Evolutionary conservation across 2,113 vertebrate species (phyloP).

Genomic region (Machaerirhynchus nigripectus): DNA sequence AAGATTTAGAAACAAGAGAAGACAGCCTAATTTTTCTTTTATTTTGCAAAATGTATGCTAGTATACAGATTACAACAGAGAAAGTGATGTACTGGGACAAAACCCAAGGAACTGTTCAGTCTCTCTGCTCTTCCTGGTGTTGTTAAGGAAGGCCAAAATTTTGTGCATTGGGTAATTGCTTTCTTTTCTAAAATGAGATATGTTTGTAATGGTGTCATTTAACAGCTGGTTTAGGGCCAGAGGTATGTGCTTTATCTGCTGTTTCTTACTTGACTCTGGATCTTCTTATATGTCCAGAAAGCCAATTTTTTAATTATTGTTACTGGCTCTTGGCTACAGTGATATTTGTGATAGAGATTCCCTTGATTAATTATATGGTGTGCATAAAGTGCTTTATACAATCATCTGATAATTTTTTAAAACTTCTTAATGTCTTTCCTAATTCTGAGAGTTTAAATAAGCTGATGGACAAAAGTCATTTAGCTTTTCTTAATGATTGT

Average conservation of each 20-base stretch:
- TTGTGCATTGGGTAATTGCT: not conserved
- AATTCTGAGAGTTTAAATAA: not conserved
- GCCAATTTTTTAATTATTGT: not conserved
- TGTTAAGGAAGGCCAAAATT: not conserved
- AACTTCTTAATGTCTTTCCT: not conserved
- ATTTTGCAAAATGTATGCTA: not conserved
- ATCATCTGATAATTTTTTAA: not conserved
- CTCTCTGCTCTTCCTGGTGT: not conserved
- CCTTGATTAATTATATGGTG: not conserved
- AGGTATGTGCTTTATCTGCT: not conserved
- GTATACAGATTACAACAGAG: not conserved
- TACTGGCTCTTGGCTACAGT: not conserved
- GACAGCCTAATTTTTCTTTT: not conserved
- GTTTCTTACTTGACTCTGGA: not conserved
- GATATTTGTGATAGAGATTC: not conserved
- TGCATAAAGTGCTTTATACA: not conserved
- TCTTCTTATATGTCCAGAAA: not conserved
- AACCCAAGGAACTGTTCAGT: not conserved
- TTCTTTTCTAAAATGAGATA: not conserved
- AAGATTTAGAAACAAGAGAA: not conserved
- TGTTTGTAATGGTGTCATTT: not conserved
- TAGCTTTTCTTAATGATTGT: not conserved
- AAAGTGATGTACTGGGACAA: not conserved
- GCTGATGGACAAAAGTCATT: not conserved
- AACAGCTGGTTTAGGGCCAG: not conserved